Conservation (phyloP, 2,797 vertebrate genomes). For the Lepus townsendii region DNA sequence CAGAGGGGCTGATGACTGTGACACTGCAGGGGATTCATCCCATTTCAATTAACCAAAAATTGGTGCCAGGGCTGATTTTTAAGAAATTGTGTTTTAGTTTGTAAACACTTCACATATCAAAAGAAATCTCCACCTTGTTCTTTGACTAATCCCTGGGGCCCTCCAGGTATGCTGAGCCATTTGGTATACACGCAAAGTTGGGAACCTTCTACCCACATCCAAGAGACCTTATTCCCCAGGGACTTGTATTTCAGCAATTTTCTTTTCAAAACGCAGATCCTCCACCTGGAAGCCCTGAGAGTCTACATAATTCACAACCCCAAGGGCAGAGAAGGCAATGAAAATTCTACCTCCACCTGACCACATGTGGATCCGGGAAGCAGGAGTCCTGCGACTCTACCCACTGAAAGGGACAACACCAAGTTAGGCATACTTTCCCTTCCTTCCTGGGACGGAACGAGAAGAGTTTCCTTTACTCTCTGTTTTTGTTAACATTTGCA, state of each 20-base stretch:
- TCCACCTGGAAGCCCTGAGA: constrained; percentile 83
- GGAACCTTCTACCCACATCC: constrained; percentile 62
- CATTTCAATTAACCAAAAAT: constrained; percentile 56
- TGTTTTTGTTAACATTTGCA: background rate
- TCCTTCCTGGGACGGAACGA: background rate
- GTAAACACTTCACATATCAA: constrained; percentile 66
- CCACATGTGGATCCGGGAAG: constrained; percentile 74
- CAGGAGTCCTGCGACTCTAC: constrained; percentile 82
- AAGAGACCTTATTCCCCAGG: constrained; percentile 64
- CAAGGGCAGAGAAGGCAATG: constrained; percentile 78
- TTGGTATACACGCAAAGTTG: background rate
- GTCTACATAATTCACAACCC: constrained; percentile 83
- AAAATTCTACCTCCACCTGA: constrained; percentile 73
- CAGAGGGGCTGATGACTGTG: rapidly evolving
- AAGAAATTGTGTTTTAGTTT: constrained; percentile 64
- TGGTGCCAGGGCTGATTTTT: constrained; percentile 55
- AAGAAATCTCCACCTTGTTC: constrained; percentile 65
- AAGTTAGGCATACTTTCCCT: background rate
- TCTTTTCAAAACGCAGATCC: constrained; percentile 79
- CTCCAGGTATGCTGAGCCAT: constrained; percentile 57
- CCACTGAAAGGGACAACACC: constrained; percentile 68
- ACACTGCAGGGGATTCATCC: background rate
- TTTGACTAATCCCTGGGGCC: constrained; percentile 21
- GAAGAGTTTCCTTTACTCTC: background rate
- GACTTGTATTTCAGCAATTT: constrained; percentile 76